Evolutionary conservation across 2,113 vertebrate genomes (phyloP).

Genomic region (Corydoras sp.): DNA sequence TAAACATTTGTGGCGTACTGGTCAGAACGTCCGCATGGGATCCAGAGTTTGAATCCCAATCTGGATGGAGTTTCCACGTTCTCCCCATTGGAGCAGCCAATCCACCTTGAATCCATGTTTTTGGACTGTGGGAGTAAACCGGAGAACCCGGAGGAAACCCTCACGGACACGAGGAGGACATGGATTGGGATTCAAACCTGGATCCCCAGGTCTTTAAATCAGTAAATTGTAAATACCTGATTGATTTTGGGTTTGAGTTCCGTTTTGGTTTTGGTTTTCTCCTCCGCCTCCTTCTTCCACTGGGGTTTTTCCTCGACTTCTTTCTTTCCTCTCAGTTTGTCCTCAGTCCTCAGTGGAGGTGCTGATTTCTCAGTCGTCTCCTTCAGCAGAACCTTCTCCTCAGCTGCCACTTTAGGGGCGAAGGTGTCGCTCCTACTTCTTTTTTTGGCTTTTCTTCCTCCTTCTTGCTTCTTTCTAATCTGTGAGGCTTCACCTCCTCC

Average conservation of each 20-base stretch:
- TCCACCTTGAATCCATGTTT: too few relatives aligned
- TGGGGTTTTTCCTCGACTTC: constrained; percentile 29
- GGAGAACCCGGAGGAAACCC: too few relatives aligned
- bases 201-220: too few relatives aligned
- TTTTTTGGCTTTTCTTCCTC: constrained; percentile 15
- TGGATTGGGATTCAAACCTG: too few relatives aligned
- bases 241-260: constrained; percentile 29
- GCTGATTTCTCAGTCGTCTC: constrained; percentile 29
- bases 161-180: too few relatives aligned
- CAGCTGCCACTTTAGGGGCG: constrained; percentile 31
- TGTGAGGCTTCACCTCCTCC: constrained; percentile 22
- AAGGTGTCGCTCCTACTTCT: constrained; percentile 10
- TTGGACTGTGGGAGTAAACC: too few relatives aligned
- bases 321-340: constrained; percentile 31
- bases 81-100: too few relatives aligned
- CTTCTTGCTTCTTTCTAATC: background rate
- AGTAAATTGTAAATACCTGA: constrained; percentile 31
- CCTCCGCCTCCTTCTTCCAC: constrained; percentile 36
- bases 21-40: too few relatives aligned
- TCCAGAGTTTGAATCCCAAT: too few relatives aligned
- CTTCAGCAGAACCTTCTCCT: constrained; percentile 22
- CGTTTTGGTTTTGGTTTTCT: constrained; percentile 26
- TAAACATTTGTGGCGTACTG: too few relatives aligned
- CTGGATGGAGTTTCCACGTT: too few relatives aligned
- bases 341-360: constrained; percentile 17